Conservation (phyloP, 2,888 invertebrate species). For the Yponomeuta sedellus region DNA sequence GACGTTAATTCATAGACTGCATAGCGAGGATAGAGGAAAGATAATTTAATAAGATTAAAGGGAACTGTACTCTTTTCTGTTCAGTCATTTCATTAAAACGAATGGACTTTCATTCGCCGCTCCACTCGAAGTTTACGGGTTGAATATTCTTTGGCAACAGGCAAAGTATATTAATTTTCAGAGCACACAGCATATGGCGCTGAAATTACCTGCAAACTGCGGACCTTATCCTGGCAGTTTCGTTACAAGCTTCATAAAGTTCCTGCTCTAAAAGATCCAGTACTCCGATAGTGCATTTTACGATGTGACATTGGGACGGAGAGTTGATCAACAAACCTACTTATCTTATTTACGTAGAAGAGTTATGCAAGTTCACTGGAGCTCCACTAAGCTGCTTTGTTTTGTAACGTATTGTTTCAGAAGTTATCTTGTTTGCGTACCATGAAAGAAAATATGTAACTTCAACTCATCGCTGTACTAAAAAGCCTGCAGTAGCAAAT, state of each 20-base stretch:
- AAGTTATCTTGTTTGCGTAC: too few species aligned
- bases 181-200: conserved; percentile 16
- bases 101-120: background rate
- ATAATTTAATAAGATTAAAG: background rate
- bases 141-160: conserved; percentile 3
- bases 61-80: background rate
- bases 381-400: too few species aligned
- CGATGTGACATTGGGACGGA: background rate
- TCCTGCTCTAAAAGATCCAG: conserved; percentile 6
- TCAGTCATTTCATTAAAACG: background rate
- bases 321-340: background rate
- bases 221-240: conserved; percentile 2
- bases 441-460: too few species aligned
- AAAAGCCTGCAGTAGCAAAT: too few species aligned
- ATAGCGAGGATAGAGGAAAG: too few species aligned
- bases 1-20: too few species aligned
- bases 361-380: too few species aligned
- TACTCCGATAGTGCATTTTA: background rate
- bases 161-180: conserved; percentile 18
- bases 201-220: conserved; percentile 15
- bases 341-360: background rate
- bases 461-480: too few species aligned
- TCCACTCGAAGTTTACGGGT: background rate
- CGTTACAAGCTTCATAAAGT: conserved; percentile 9
- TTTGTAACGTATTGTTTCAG: too few species aligned